phyloP scores from a whole-genome alignment of 2,888 invertebrate species.

The Parapristionchus giblindavisi region DNA sequence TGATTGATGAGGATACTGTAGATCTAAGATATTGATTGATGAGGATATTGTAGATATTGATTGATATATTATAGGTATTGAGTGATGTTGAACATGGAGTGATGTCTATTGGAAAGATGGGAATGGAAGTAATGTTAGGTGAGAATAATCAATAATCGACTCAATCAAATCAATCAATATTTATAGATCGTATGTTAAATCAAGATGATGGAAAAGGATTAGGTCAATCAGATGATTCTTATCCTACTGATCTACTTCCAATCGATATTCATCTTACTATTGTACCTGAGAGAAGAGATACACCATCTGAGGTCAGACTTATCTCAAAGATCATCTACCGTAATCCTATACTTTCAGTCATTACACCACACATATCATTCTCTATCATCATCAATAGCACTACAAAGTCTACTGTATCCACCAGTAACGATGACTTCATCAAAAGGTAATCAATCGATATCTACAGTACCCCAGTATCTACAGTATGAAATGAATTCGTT shows the following conservation, averaged over 20 bases:
- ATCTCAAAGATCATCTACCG: background rate
- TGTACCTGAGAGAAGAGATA: constrained; percentile 42
- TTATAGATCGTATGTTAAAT: constrained; percentile 54
- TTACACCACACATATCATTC: constrained; percentile 29
- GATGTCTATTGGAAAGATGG: constrained; percentile 30
- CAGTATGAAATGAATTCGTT: constrained; percentile 29
- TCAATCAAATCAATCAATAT: constrained; percentile 4
- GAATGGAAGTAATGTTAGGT: constrained; percentile 46
- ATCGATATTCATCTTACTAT: constrained; percentile 52
- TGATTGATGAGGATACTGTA: background rate
- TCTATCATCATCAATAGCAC: constrained; percentile 1
- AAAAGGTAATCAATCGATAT: constrained; percentile 9
- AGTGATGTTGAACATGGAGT: constrained; percentile 47
- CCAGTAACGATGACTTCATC: constrained; percentile 23
- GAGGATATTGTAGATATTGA: constrained; percentile 2
- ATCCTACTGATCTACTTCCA: constrained; percentile 53
- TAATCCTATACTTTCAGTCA: background rate
- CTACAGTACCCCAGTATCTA: background rate
- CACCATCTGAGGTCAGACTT: background rate
- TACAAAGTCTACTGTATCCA: constrained; percentile 43
- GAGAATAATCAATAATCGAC: background rate
- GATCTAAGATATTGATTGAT: background rate
- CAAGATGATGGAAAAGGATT: constrained; percentile 60
- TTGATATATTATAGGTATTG: constrained; percentile 17
- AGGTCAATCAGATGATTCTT: constrained; percentile 46